Percentiles rank a stretch among this genome's conserved stretches.
Conservation (phyloP, 30 jellyfish, hydroid and myxozoan species). For the Hydractinia symbiolongicarpus region DNA sequence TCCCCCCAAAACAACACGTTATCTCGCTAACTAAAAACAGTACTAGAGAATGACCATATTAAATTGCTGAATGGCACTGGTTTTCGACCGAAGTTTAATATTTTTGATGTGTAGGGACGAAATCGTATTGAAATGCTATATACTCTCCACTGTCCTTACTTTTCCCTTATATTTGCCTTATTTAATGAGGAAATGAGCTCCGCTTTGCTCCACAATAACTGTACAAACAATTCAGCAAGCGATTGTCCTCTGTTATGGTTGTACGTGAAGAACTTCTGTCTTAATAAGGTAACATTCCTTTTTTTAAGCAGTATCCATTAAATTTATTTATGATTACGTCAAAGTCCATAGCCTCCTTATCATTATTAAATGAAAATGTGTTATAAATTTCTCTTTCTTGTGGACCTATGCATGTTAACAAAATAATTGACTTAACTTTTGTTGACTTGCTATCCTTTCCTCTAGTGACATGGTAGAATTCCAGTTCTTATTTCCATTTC, state of each 20-base stretch:
- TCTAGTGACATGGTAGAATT: neutral
- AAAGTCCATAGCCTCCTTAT: neutral
- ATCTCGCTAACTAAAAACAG: no score
- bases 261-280: slow-evolving; percentile 37
- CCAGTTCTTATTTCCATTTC: neutral
- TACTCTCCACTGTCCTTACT: no score
- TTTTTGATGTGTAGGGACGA: no score
- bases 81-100: no score
- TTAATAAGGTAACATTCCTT: slow-evolving; percentile 26
- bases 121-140: no score
- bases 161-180: no score
- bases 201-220: no score
- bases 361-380: neutral
- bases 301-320: slow-evolving; percentile 40
- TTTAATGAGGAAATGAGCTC: no score
- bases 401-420: neutral
- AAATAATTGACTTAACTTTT: neutral
- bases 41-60: no score
- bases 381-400: neutral
- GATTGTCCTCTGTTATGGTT: slow-evolving; percentile 35
- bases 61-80: no score
- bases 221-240: slow-evolving; percentile 48
- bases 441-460: neutral
- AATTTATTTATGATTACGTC: slow-evolving; percentile 13
- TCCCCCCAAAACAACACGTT: no score